phyloP scores from a whole-genome alignment of 2,797 vertebrate genomes.

The Trachurus trachurus region DNA sequence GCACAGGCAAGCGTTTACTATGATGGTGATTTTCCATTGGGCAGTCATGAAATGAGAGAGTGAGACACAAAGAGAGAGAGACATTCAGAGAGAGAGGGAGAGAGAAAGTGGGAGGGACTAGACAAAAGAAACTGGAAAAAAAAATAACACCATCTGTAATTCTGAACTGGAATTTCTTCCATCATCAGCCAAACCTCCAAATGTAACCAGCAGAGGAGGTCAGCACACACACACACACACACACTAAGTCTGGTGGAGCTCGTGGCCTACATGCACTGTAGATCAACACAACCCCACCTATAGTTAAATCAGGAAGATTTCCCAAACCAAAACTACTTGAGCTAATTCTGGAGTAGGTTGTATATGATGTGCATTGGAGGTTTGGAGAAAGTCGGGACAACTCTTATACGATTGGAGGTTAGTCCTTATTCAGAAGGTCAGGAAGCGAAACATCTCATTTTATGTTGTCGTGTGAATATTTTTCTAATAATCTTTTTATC shows the following conservation, averaged over 20 bases:
- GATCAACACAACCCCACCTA: constrained; percentile 32
- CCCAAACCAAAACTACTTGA: constrained; percentile 32
- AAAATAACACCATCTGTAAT: constrained; percentile 80
- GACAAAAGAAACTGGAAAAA: constrained; percentile 82
- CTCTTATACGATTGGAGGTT: background rate
- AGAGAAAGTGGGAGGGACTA: constrained; percentile 76
- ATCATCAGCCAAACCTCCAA: constrained; percentile 80
- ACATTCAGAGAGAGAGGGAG: constrained; percentile 4
- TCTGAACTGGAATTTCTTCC: constrained; percentile 86
- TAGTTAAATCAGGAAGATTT: constrained; percentile 37
- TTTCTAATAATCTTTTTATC: background rate
- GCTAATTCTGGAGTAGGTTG: constrained; percentile 10
- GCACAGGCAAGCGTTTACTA: constrained; percentile 53
- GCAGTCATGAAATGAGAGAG: constrained; percentile 53
- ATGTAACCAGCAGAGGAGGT: constrained; percentile 70
- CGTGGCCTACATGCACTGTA: constrained; percentile 29
- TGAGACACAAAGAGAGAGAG: constrained; percentile 34
- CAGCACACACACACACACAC: constrained; percentile 19
- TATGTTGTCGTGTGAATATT: background rate
- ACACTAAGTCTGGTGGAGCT: constrained; percentile 19
- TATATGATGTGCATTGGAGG: constrained; percentile 10
- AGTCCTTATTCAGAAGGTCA: background rate
- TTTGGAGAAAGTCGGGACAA: background rate
- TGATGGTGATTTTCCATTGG: constrained; percentile 87
- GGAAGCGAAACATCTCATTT: background rate